Conservation (phyloP, 2,888 invertebrate species). For the Sphinx pinastri region DNA sequence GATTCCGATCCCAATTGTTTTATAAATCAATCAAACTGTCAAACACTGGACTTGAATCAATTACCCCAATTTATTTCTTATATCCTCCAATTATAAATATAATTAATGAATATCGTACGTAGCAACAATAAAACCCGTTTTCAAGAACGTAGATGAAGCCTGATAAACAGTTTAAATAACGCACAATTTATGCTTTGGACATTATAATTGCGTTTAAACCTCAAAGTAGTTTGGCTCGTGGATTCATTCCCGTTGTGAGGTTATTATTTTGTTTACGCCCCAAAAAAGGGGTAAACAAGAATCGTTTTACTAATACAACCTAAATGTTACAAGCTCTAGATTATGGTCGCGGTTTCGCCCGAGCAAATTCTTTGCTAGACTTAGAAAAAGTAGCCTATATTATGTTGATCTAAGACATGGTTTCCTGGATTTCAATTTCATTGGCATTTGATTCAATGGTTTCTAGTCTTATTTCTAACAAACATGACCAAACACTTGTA, state of each 20-base stretch:
- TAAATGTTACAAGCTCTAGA: too few species aligned
- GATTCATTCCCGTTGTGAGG: neutral
- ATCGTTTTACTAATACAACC: neutral
- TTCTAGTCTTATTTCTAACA: too few species aligned
- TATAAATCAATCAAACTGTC: too few species aligned
- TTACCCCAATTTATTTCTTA: neutral
- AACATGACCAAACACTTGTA: too few species aligned
- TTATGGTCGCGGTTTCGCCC: too few species aligned
- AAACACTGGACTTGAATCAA: too few species aligned
- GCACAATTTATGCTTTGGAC: slow-evolving; percentile 28
- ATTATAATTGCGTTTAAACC: slow-evolving; percentile 28
- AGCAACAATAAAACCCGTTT: slow-evolving; percentile 2
- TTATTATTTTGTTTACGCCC: slow-evolving; percentile 11
- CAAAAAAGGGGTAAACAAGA: slow-evolving; percentile 11
- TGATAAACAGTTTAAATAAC: slow-evolving; percentile 27
- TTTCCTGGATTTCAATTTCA: too few species aligned
- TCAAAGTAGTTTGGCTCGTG: slow-evolving; percentile 24
- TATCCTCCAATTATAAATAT: neutral
- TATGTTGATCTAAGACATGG: too few species aligned
- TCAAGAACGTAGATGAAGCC: slow-evolving; percentile 23
- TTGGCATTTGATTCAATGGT: too few species aligned
- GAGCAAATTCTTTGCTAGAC: too few species aligned
- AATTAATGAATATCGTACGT: neutral
- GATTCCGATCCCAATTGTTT: neutral
- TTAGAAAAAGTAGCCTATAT: too few species aligned